These are phyloP conservation scores for Zaprionus taronus DNA, from an alignment of 1,140 invertebrate genomes.

Conservation along the genomic window DNA sequence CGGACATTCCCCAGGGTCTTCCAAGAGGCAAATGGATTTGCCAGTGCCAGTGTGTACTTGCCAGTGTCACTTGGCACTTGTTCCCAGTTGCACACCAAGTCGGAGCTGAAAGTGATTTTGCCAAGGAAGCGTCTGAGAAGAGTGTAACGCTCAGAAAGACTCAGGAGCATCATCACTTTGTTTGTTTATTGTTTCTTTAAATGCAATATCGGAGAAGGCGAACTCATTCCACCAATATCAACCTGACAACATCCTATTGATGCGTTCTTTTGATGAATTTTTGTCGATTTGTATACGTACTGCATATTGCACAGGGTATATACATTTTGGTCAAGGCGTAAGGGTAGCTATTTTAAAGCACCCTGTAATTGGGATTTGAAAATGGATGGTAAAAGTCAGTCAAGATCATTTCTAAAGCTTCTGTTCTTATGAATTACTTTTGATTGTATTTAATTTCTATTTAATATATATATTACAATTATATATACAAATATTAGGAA, in stretches of 20 bases:
- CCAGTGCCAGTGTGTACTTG: slow-evolving; percentile 2
- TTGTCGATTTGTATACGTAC: background rate
- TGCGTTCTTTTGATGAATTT: background rate
- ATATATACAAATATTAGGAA: no score
- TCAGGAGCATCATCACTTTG: background rate
- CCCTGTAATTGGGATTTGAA: no score
- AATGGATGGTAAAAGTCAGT: no score
- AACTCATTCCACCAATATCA: background rate
- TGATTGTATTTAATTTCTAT: no score
- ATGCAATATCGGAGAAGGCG: background rate
- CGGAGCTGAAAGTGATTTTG: slow-evolving; percentile 36
- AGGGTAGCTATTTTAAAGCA: no score
- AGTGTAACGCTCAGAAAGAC: background rate
- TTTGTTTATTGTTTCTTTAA: slow-evolving; percentile 43
- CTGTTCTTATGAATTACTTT: no score
- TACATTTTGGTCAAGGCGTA: background rate
- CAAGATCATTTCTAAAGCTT: no score
- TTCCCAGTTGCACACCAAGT: background rate
- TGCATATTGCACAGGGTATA: background rate
- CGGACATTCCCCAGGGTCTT: slow-evolving; percentile 51
- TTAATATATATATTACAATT: no score
- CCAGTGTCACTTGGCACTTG: background rate
- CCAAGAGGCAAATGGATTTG: slow-evolving; percentile 57
- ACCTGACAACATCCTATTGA: background rate
- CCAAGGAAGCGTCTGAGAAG: slow-evolving; percentile 13